phyloP scores from a whole-genome alignment of 2,797 vertebrate species.

The Florisuga fusca region DNA sequence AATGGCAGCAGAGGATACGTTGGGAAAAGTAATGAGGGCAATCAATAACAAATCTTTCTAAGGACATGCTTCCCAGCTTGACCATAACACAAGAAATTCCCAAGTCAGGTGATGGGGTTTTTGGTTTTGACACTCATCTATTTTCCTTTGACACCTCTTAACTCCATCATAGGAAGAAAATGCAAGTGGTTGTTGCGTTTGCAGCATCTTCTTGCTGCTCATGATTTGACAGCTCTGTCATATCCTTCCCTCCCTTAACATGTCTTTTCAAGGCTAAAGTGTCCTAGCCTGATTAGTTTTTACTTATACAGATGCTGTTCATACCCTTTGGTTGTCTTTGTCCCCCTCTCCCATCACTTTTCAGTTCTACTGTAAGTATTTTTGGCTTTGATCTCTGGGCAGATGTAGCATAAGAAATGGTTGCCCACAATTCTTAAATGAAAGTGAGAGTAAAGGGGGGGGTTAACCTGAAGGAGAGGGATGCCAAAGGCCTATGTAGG shows the following conservation, averaged over 20 bases:
- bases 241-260: background rate
- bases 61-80: background rate
- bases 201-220: background rate
- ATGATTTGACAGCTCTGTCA: background rate
- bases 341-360: accelerated
- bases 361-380: background rate
- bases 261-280: background rate
- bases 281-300: background rate
- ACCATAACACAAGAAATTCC: background rate
- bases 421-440: background rate
- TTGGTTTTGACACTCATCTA: background rate
- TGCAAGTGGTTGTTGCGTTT: background rate
- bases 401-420: background rate
- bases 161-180: background rate
- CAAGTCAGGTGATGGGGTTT: background rate
- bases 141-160: background rate
- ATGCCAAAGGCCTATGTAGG: background rate
- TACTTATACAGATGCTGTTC: background rate
- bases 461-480: background rate
- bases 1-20: background rate
- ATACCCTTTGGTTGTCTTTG: background rate
- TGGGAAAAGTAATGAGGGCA: background rate
- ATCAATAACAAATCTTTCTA: background rate
- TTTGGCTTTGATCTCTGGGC: background rate
- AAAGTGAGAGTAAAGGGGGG: background rate